Evolutionary conservation across 2,113 vertebrate species (phyloP), one percentile per base, ranked within the genome.

Genomic region (Melanerpes formicivorus): DNA sequence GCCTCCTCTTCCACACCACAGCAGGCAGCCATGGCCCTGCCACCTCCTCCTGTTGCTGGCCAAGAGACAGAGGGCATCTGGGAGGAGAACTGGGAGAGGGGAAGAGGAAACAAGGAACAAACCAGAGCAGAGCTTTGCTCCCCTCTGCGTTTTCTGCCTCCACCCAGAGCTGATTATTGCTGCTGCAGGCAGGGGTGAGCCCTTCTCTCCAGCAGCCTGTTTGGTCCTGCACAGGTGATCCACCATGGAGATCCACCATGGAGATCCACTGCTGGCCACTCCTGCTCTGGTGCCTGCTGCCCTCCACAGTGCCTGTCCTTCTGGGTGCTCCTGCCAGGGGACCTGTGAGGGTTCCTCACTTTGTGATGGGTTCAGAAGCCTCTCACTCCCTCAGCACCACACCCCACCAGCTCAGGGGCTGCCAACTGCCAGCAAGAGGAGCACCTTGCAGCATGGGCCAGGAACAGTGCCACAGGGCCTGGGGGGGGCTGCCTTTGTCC

Each of bases 341-440:
- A 65, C 66, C 40, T 14, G 14, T 37, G n/a, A 55, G 0, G 0
- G 27, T 58, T 16, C 64, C 2, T 91, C 30, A 7, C 15, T 78
- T 9, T 9, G 44, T 9, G 19, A 60, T 32, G 74, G 16, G 1
- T 27, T 75, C 65, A 40, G 37, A 80, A 80, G 75, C 69, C 42
- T 16, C 66, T 74, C 3, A 0, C 17, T 64, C 74, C 74, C 70
- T 46, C 59, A 58, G 44, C 66, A 69, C 71, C 30, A 3, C 23
- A 55, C 34, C 67, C 72, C 48, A 34, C 48, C 52, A 32, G 42
- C 67, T 73, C 60, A 26, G 60, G 5, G 18, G 52, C 85, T 58
- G 60, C 65, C 42, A 0, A 3, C 55, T 11, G n/a, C 30, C 4
- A 5, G 78, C 21, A 42, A 25, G 1, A 0, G 0, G 3, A 87